Conservation (phyloP, 2,797 vertebrate genomes). For the Typhlichthys subterraneus region DNA sequence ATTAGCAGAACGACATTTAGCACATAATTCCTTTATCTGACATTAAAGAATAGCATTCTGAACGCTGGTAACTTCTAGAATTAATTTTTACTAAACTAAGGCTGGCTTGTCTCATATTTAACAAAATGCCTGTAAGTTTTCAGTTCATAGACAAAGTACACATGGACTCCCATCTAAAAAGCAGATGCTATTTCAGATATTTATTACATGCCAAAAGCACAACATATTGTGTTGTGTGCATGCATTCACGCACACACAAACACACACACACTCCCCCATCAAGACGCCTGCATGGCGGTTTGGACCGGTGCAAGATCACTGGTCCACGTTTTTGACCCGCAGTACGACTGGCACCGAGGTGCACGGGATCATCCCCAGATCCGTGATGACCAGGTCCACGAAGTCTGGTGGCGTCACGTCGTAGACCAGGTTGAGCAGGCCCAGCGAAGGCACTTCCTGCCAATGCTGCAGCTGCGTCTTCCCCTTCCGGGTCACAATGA, state of each 20-base stretch:
- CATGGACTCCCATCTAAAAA: constrained; percentile 57
- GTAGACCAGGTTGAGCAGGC: constrained; percentile 94
- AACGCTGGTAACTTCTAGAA: too few species aligned
- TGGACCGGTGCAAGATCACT: constrained; percentile 61
- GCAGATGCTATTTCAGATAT: constrained; percentile 69
- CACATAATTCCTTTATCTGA: too few species aligned
- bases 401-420: constrained; percentile 95
- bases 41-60: too few species aligned
- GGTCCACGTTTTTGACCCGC: constrained; percentile 94
- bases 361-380: constrained; percentile 98
- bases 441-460: constrained; percentile 82
- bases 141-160: constrained; percentile 34
- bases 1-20: too few species aligned
- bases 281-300: not conserved
- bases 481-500: constrained; percentile 83
- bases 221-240: constrained; percentile 48
- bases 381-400: constrained; percentile 97
- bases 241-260: not conserved
- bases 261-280: constrained; percentile 30
- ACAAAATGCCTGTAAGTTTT: constrained; percentile 12
- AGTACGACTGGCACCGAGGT: constrained; percentile 97
- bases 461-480: constrained; percentile 83
- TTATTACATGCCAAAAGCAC: constrained; percentile 77
- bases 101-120: not conserved
- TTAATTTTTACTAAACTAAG: too few species aligned